Base-by-base conservation (phyloP, 2,888 invertebrate genomes). In the Thymelicus acteon region DNA sequence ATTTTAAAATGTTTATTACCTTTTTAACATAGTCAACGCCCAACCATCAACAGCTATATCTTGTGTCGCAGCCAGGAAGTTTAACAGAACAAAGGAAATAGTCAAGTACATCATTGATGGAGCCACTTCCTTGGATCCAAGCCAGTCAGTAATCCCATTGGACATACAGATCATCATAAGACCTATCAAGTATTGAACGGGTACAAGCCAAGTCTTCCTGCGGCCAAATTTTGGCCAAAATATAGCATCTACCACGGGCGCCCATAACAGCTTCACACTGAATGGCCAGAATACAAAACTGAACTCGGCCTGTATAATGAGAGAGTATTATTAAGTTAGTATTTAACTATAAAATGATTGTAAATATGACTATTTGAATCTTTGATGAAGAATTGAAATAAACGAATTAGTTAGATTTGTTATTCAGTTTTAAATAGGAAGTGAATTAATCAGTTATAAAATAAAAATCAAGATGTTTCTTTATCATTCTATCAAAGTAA, bases 41-140 rank as follows among this genome's bases (percentile, higher is more conserved):
- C 99, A 99, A 31, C 99, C 99, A 93, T 99, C 99, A 0, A 99
- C 99, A 15, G 99, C 99, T 82, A 99, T 99, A 88, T 99, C 99
- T 93, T 99, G 99, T 1, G 99, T 99, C 2, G 99, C 99, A 6
- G 99, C 99, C 79, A 99, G 94, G 83, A 99, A 99, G 84, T 99
- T 99, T 4, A 99, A 94, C 69, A 96, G 94, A 85, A 99, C 97
- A 91, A 99, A 99, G 72, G 98, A 94, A 13, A 95, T 82, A 0
- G 99, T 99, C 39, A 99, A 93, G 63, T 97, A 87, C 71, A 94
- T 95, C 78, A 98, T 97, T 80, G 97, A 96, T 0, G 98, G 97
- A 40, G 89, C 83, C 64, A 81, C 83, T 5, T 87, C 88, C 58
- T 95, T 94, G 5, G 95, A 95, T 0, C 97, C 98, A 61, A 99